phyloP scores from a whole-genome alignment of 2,797 vertebrate species.

The Menidia menidia region DNA sequence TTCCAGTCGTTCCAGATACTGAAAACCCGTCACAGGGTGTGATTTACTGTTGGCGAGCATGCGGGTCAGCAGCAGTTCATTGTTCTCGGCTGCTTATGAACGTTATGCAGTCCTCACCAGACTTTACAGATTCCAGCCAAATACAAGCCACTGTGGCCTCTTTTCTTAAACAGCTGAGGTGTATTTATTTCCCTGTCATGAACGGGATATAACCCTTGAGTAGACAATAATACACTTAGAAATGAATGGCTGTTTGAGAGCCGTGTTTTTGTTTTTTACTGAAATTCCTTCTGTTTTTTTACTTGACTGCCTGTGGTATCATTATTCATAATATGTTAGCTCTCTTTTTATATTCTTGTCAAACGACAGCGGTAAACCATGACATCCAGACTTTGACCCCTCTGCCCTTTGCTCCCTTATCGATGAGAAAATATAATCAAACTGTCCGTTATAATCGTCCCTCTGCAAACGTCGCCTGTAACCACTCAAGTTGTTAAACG shows the following conservation, averaged over 20 bases:
- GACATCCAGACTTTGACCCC: no score
- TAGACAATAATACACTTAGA: constrained; percentile 21
- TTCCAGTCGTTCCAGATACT: constrained; percentile 38
- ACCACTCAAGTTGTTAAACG: no score
- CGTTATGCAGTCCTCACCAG: background rate
- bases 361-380: no score
- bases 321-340: background rate
- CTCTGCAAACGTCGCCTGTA: no score
- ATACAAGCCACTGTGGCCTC: constrained; percentile 8
- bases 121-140: constrained; percentile 14
- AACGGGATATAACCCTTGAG: constrained; percentile 17
- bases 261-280: constrained; percentile 18
- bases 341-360: background rate
- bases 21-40: constrained; percentile 13
- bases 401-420: no score
- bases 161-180: background rate
- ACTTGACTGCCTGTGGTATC: background rate
- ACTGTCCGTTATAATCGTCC: no score
- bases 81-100: constrained; percentile 12
- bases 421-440: no score
- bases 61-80: constrained; percentile 12
- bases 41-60: constrained; percentile 16
- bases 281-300: constrained; percentile 13
- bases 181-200: constrained; percentile 13
- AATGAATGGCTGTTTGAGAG: constrained; percentile 2